phyloP scores from a whole-genome alignment of 92 coral and sea anemone species.

The Micromussa lordhowensis region DNA sequence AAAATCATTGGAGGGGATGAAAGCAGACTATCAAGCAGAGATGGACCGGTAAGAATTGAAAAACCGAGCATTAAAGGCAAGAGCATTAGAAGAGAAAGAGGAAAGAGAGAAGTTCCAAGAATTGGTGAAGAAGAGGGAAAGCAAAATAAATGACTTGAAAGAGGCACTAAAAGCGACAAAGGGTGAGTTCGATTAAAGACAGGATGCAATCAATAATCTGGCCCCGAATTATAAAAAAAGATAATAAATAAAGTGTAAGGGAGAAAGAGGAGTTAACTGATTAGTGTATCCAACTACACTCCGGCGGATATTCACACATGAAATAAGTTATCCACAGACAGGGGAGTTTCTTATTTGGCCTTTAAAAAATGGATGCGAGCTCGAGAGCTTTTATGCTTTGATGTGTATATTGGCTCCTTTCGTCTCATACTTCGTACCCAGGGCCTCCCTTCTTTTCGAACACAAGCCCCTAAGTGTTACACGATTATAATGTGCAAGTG shows the following conservation, averaged over 20 bases:
- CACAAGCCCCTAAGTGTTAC: too few relatives aligned
- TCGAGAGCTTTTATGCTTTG: too few relatives aligned
- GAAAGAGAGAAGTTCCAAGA: slow-evolving; percentile 28
- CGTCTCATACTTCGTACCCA: too few relatives aligned
- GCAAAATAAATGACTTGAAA: background rate
- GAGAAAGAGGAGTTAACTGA: too few relatives aligned
- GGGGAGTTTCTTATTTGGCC: background rate
- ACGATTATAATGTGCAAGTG: background rate
- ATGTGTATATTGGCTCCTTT: too few relatives aligned
- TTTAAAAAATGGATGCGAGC: too few relatives aligned
- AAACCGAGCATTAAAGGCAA: slow-evolving; percentile 16
- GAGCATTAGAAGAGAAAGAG: slow-evolving; percentile 20
- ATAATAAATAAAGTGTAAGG: background rate
- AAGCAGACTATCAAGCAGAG: slow-evolving; percentile 17
- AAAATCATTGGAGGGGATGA: background rate
- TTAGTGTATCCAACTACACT: too few relatives aligned
- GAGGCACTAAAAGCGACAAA: background rate
- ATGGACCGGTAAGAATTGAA: slow-evolving; percentile 1
- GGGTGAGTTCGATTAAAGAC: slow-evolving; percentile 1
- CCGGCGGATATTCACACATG: too few relatives aligned
- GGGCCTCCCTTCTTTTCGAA: too few relatives aligned
- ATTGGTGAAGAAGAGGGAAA: slow-evolving; percentile 2
- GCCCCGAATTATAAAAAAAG: too few relatives aligned
- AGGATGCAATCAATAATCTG: slow-evolving; percentile 2
- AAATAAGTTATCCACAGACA: background rate